A percentile compares a stretch with the other conserved stretches of the same genome.
phyloP scores from a whole-genome alignment of 2,797 vertebrate genomes.

The Miopithecus talapoin region DNA sequence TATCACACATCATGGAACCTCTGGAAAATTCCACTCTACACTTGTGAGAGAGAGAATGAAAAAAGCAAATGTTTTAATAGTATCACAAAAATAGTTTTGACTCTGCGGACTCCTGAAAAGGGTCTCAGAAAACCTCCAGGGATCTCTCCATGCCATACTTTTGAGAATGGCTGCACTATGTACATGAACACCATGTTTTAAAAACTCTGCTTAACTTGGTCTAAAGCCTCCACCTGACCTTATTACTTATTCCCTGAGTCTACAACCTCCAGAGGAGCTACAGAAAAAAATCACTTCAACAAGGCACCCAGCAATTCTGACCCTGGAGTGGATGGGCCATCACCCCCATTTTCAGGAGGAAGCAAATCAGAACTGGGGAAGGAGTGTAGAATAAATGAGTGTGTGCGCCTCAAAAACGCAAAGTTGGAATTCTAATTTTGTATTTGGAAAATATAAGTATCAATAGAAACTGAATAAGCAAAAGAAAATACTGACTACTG shows the following conservation, averaged over 20 bases:
- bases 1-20: background rate
- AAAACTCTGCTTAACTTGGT: background rate
- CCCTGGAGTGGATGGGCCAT: background rate
- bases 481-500: background rate
- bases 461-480: background rate
- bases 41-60: background rate
- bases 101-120: background rate
- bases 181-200: background rate
- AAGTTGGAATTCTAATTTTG: background rate
- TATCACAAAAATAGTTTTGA: background rate
- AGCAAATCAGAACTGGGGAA: background rate
- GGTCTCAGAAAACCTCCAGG: background rate
- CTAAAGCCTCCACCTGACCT: background rate
- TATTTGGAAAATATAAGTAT: background rate
- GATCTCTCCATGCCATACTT: background rate
- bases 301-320: background rate
- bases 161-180: background rate
- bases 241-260: background rate
- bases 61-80: background rate
- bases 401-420: background rate
- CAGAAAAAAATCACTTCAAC: background rate
- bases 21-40: background rate
- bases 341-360: background rate
- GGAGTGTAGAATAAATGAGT: background rate
- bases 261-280: background rate